These are phyloP conservation scores for Micrasema longulum DNA, from an alignment of 1,140 invertebrate species.

Conservation along the genomic window DNA sequence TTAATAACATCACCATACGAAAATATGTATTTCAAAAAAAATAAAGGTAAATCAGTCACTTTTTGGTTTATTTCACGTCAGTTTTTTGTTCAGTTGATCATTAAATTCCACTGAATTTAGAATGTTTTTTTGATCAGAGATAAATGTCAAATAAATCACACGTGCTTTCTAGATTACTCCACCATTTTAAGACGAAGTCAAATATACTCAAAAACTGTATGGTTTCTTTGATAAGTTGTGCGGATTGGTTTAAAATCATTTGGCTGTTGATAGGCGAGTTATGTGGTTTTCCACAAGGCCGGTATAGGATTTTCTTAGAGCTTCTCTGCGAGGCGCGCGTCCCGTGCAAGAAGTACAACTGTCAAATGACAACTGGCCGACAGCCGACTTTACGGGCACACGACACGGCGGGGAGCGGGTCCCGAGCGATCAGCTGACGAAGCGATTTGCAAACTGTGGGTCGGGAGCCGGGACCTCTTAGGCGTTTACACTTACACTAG, in stretches of 20 bases:
- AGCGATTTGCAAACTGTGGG: slow-evolving; percentile 32
- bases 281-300: not conserved
- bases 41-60: too few species aligned
- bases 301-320: not conserved
- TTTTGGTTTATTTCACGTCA: too few species aligned
- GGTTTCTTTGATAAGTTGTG: not conserved
- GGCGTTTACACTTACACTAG: too few species aligned
- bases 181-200: not conserved
- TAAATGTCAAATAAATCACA: slow-evolving; percentile 5
- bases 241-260: not conserved
- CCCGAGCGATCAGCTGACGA: slow-evolving; percentile 28
- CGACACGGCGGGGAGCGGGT: too few species aligned
- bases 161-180: not conserved
- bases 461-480: too few species aligned
- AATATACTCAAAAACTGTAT: not conserved
- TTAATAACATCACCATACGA: too few species aligned
- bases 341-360: slow-evolving; percentile 5
- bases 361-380: slow-evolving; percentile 29
- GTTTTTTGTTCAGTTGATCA: too few species aligned
- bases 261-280: not conserved
- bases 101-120: not conserved
- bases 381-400: too few species aligned
- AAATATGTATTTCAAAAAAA: too few species aligned
- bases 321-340: not conserved
- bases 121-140: not conserved